Percentiles rank a stretch among this genome's conserved stretches.
Conservation (phyloP, 2,888 invertebrate species). For the Gnatocerus cornutus region DNA sequence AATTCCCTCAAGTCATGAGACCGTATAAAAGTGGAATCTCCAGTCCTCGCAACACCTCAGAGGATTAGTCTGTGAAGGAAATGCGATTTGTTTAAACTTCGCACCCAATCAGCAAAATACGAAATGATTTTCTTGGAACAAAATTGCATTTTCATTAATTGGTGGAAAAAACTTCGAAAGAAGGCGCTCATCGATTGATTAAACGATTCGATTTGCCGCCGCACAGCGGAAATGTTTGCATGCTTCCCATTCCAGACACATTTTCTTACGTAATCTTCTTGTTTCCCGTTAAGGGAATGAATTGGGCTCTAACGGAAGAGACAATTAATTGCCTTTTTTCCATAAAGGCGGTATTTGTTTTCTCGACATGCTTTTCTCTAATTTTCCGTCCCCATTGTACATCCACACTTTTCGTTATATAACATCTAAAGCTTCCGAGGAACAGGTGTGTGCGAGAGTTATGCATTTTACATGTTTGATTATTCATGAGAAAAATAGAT, state of each 20-base stretch:
- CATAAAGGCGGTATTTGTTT: too few species aligned
- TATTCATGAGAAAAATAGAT: conserved; percentile 20
- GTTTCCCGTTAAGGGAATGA: too few species aligned
- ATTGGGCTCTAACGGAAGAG: too few species aligned
- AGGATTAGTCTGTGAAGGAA: conserved; percentile 22
- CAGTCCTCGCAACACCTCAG: conserved; percentile 21
- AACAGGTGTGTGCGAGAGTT: conserved; percentile 14
- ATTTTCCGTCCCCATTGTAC: not conserved
- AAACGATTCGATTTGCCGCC: conserved; percentile 32
- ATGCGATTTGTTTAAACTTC: conserved; percentile 28
- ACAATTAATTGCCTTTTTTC: conserved; percentile 5
- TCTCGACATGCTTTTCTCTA: not conserved
- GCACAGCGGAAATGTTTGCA: conserved; percentile 15
- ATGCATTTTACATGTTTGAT: conserved; percentile 21
- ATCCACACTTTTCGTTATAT: too few species aligned
- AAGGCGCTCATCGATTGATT: conserved; percentile 12
- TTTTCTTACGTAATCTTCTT: not conserved
- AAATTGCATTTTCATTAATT: conserved; percentile 30
- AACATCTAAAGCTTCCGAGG: not conserved
- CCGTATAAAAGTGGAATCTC: conserved; percentile 24
- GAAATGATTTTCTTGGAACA: conserved; percentile 13
- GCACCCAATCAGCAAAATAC: conserved; percentile 24
- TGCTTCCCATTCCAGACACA: conserved; percentile 1
- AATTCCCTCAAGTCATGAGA: conserved; percentile 37
- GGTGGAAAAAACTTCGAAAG: conserved; percentile 11